Percentiles rank a stretch among this genome's conserved stretches.
phyloP scores from a whole-genome alignment of 2,113 vertebrate genomes.

The Hyaena hyaena region DNA sequence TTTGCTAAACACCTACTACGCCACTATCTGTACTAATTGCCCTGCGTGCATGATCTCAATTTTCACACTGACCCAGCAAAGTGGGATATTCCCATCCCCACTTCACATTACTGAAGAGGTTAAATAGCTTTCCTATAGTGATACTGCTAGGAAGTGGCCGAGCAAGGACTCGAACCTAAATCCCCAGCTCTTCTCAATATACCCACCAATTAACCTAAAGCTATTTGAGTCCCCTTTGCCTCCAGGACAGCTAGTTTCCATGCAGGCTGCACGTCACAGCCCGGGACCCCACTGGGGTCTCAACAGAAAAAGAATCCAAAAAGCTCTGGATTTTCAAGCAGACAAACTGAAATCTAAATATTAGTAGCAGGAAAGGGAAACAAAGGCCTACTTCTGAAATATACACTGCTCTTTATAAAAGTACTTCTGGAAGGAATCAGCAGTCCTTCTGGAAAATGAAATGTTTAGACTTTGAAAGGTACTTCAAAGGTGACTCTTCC shows the following conservation, averaged over 20 bases:
- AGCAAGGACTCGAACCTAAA: background rate
- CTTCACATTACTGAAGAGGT: background rate
- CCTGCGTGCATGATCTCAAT: background rate
- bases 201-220: background rate
- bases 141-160: background rate
- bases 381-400: background rate
- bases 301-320: background rate
- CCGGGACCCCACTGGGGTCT: background rate
- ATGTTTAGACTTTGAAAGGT: background rate
- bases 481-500: background rate
- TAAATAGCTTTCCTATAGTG: background rate
- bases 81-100: background rate
- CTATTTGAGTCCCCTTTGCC: background rate
- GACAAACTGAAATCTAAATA: background rate
- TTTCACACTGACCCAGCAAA: background rate
- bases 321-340: background rate
- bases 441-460: slow-evolving; percentile 38
- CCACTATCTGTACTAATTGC: background rate
- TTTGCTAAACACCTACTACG: background rate
- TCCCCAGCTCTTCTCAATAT: background rate
- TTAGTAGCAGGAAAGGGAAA: background rate
- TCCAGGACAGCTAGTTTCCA: background rate
- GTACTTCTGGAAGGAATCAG: slow-evolving; percentile 4
- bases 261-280: background rate
- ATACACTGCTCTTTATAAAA: background rate